Conservation (phyloP, 2,113 vertebrate species). For the Phyllostomus discolor region DNA sequence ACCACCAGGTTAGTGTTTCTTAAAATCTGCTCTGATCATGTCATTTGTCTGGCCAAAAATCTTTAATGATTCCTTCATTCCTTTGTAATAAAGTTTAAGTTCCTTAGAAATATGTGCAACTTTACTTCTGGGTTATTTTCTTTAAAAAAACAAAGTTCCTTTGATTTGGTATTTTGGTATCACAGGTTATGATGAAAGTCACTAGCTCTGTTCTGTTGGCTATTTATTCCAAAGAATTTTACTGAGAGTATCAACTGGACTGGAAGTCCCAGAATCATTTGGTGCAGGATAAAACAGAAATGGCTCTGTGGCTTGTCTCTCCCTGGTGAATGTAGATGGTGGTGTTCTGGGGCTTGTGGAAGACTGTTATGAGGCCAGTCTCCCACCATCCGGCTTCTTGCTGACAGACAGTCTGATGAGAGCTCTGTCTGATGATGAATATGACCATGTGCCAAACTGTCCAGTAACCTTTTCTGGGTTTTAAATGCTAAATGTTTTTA, state of each 20-base stretch:
- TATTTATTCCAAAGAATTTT: background rate
- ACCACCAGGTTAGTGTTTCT: background rate
- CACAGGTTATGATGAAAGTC: background rate
- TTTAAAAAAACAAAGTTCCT: background rate
- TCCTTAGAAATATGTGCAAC: background rate
- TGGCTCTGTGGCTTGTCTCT: background rate
- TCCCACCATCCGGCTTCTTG: background rate
- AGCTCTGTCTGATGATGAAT: slow-evolving; percentile 18
- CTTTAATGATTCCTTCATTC: background rate
- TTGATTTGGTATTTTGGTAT: slow-evolving; percentile 25
- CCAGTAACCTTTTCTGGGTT: background rate
- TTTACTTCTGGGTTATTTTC: background rate
- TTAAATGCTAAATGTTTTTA: slow-evolving; percentile 45
- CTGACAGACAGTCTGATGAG: background rate
- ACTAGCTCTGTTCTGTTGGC: background rate
- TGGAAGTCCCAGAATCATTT: background rate
- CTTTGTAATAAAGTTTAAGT: slow-evolving; percentile 21
- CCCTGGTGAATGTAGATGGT: background rate
- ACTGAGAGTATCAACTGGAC: background rate
- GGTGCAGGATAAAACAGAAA: slow-evolving; percentile 21
- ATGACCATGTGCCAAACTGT: slow-evolving; percentile 43
- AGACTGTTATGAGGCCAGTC: background rate
- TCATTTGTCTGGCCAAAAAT: background rate
- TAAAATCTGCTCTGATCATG: background rate
- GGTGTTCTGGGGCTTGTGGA: background rate